Percentiles rank a stretch among this genome's conserved stretches.
Conservation (phyloP, 2,888 invertebrate species). For the Netelia melanura region DNA sequence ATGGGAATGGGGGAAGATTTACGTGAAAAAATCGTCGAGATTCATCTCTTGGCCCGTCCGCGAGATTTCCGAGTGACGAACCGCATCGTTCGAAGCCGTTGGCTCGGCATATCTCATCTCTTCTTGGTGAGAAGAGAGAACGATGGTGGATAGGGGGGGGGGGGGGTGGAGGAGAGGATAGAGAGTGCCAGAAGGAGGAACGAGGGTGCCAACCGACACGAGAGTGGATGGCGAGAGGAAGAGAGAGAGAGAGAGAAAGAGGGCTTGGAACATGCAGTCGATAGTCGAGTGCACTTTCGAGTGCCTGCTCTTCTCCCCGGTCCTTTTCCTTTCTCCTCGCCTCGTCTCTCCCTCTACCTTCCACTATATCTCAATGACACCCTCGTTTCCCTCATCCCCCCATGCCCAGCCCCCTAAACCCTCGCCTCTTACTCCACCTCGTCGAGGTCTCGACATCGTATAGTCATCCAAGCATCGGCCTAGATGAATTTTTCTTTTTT, state of each 20-base stretch:
- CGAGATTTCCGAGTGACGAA: slow-evolving; percentile 35
- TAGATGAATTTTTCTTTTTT: slow-evolving; percentile 60
- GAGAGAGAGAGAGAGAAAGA: not conserved
- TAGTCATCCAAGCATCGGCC: slow-evolving; percentile 49
- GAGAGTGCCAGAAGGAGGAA: not conserved
- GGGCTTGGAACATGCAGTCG: slow-evolving; percentile 56
- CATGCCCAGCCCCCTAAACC: slow-evolving; percentile 33
- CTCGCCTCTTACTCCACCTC: slow-evolving; percentile 6
- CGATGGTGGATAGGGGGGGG: not conserved
- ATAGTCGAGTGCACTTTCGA: slow-evolving; percentile 68
- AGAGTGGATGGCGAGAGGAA: not conserved
- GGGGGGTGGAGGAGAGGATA: not conserved
- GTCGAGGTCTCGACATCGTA: slow-evolving; percentile 30
- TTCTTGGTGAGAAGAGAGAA: too few relatives aligned
- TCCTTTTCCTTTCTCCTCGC: slow-evolving; percentile 42
- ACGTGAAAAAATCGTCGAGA: slow-evolving; percentile 29
- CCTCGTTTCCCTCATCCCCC: slow-evolving; percentile 42
- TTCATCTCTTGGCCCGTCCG: slow-evolving; percentile 27
- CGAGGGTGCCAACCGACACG: not conserved
- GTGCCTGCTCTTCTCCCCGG: slow-evolving; percentile 59
- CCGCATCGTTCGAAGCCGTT: slow-evolving; percentile 23
- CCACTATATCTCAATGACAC: slow-evolving; percentile 65
- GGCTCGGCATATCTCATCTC: slow-evolving; percentile 31
- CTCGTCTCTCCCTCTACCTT: slow-evolving; percentile 48
- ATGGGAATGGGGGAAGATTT: slow-evolving; percentile 17